Base-by-base conservation (phyloP, 2,797 vertebrate species). In the Sebastolobus altivelis region DNA sequence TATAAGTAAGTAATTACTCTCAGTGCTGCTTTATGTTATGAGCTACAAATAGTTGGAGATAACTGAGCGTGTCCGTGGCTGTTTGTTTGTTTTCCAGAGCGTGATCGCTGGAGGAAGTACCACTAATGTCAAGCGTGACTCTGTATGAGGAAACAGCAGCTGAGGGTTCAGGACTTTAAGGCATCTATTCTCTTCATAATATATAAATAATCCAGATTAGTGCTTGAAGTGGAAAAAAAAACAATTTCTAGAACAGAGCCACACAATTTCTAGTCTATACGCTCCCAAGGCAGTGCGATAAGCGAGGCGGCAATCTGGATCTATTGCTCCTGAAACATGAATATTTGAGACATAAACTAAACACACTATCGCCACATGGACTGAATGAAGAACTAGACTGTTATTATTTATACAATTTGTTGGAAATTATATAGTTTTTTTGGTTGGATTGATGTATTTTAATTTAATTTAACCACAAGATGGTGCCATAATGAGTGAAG, bases 71-170 rank as follows among this genome's bases (percentile, higher is more conserved):
- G 58, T 54, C 5, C 2, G 7, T 55, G 65, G 29, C 33, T 60
- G 33, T 20, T 63, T 20, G 11, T 59, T 61, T 70, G 1, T 67
- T 59, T 72, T 11, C 5, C 86, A 96, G 96, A 95, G 71, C 86
- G 77, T 6, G 93, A 96, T 65, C 94, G 94, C 20, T 96, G 95
- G 95, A 95, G 95, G 87, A 96, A 94, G 81, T 93, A 95, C 79
- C 96, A 96, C 83, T 96, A 61, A 92, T 1, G 40, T 52, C 35
- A 37, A n/a, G 22, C 3, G 10, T 16, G 65, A 59, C 33, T 67
- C 14, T 16, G 43, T 60, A 27, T 20, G 43, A 62, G 68, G 60
- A 63, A 76, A 65, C 71, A 18, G 37, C 58, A 60, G 52, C 70
- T 46, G 25, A 65, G 37, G 22, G 5, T 6, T 60, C 37, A 1